Percentiles rank a stretch among this genome's conserved stretches.
These are phyloP conservation scores for Autographa gamma DNA, from an alignment of 2,888 invertebrate genomes.

Conservation along the genomic window DNA sequence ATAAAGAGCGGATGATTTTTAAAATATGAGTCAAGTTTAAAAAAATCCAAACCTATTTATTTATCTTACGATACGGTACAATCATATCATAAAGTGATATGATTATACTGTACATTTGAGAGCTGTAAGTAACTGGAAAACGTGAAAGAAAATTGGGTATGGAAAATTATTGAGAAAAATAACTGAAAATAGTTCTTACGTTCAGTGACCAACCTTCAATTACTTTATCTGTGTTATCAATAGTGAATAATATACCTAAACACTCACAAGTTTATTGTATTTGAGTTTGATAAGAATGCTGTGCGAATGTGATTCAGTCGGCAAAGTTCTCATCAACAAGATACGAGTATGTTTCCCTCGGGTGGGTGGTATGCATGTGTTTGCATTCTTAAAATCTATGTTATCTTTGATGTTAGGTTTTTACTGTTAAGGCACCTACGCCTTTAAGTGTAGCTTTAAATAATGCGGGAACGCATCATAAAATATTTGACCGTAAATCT, in stretches of 20 bases:
- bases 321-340: constrained; percentile 22
- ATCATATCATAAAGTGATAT: too few relatives aligned
- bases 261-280: constrained; percentile 25
- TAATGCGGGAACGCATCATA: background rate
- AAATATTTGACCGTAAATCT: background rate
- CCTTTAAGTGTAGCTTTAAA: background rate
- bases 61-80: too few relatives aligned
- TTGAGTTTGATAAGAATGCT: constrained; percentile 41
- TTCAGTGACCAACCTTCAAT: background rate
- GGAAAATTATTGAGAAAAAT: too few relatives aligned
- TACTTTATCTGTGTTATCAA: background rate
- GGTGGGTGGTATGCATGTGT: background rate
- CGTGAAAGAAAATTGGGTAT: too few relatives aligned
- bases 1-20: too few relatives aligned
- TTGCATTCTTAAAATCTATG: constrained; percentile 8
- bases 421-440: constrained; percentile 2
- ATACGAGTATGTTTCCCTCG: constrained; percentile 1
- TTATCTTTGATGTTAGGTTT: constrained; percentile 16
- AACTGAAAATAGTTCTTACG: background rate
- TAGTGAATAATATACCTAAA: constrained; percentile 22
- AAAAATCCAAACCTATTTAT: too few relatives aligned
- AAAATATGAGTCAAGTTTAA: too few relatives aligned
- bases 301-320: constrained; percentile 39
- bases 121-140: too few relatives aligned
- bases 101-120: too few relatives aligned